Evolutionary conservation across 2,113 vertebrate genomes (phyloP).

Genomic region (Takifugu flavidus): DNA sequence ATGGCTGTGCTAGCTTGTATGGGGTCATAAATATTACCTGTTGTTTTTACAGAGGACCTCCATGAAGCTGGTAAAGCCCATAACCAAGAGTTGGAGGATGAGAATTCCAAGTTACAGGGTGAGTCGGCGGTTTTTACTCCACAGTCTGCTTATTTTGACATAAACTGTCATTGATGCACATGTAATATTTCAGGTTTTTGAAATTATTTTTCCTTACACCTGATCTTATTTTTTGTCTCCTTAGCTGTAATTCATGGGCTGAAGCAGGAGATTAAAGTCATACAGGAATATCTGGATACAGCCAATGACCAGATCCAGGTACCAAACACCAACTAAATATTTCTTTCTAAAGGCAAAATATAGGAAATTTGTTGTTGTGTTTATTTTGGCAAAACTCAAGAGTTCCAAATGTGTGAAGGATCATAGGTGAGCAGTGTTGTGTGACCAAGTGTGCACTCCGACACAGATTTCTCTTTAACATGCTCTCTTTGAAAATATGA

Average conservation of each 20-base stretch:
- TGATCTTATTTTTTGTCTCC: neutral
- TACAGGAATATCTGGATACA: constrained; percentile 73
- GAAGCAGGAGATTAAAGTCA: constrained; percentile 59
- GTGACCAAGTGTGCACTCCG: too few species aligned
- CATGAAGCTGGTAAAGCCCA: constrained; percentile 67
- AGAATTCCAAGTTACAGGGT: constrained; percentile 71
- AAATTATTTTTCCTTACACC: too few species aligned
- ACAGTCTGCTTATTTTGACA: neutral
- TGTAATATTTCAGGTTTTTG: too few species aligned
- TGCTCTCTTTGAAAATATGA: too few species aligned
- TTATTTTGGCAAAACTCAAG: too few species aligned
- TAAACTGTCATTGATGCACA: neutral
- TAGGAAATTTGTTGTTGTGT: too few species aligned
- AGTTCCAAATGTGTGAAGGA: too few species aligned
- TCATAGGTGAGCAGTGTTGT: too few species aligned
- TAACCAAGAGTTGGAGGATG: constrained; percentile 68
- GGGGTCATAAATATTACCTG: neutral
- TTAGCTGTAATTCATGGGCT: constrained; percentile 71
- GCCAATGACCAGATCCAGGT: constrained; percentile 80
- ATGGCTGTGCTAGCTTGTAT: neutral
- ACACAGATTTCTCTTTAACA: too few species aligned
- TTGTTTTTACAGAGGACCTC: constrained; percentile 63
- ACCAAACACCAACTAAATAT: constrained; percentile 3
- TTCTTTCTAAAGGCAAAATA: neutral
- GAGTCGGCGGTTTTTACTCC: constrained; percentile 24